Evolutionary conservation across 2,797 vertebrate species (phyloP).

Genomic region (Adelosebastes latens): DNA sequence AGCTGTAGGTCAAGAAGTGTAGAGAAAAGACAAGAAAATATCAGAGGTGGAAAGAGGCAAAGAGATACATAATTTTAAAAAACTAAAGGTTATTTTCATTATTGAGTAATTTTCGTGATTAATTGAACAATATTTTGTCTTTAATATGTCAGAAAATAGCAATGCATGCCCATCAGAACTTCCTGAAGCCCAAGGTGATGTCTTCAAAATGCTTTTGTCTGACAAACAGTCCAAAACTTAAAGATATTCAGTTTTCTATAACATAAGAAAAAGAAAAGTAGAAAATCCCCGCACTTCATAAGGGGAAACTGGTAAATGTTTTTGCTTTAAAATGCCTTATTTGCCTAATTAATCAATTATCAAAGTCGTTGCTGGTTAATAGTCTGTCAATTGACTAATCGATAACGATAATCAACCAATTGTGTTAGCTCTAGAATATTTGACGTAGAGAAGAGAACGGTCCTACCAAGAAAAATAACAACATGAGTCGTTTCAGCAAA

Average conservation of each 20-base stretch:
- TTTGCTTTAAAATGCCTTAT: background rate
- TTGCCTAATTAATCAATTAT: background rate
- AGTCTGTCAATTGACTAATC: background rate
- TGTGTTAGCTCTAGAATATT: background rate
- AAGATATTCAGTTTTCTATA: background rate
- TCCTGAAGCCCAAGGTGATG: background rate
- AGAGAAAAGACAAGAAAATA: background rate
- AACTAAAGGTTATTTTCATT: background rate
- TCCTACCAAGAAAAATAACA: background rate
- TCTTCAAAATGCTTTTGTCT: background rate
- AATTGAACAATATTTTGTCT: background rate
- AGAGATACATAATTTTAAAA: background rate
- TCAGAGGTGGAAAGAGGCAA: background rate
- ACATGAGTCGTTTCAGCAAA: background rate
- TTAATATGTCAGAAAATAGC: background rate
- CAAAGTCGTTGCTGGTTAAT: background rate
- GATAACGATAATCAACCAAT: background rate
- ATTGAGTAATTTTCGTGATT: background rate
- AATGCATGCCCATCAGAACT: background rate
- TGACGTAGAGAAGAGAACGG: background rate
- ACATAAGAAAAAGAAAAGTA: background rate
- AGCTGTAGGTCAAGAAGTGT: background rate
- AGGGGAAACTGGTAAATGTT: background rate
- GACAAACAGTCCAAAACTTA: background rate
- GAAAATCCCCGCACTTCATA: background rate